Evolutionary conservation across 2,888 invertebrate species (phyloP), one percentile per base, ranked within the genome.

Genomic region (Cryptosula pallasiana): DNA sequence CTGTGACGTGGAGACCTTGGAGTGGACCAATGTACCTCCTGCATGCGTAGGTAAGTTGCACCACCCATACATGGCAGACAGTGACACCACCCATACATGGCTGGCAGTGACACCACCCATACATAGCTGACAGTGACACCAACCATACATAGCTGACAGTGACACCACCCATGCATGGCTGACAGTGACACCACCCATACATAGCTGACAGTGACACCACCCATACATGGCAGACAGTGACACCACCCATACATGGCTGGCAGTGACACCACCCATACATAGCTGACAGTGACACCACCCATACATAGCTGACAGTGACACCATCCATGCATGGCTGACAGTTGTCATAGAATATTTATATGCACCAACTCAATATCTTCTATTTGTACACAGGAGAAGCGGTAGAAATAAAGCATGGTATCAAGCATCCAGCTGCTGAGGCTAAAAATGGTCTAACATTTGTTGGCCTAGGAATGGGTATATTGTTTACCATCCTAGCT

Each of bases 1-100:
- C 13, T 63, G 63, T n/a, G 63, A 63, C n/a, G 32, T 63, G 3
- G 63, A 32, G 2, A 63, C 63, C 9, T 32, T 63, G 13, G 29
- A 29, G 34, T 63, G 63, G 63, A 27, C 5, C 3, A 63, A 32
- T 32, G 32, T 63, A 5, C 63, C 63, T n/a, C 13, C 32, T 9
- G 34, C 13, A 27, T 63, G 63, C 63, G 63, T 63, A 29, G 63
- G 63, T 63, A 63, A 63, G 63, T 32, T 13, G 45, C 45, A 9
- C 45, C 45, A 45, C 9, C 20, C 45, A 13, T 13, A 45, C 45
- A 13, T 20, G 45, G 45, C 45, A 45, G 45, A 20, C 45, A 9
- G 20, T 9, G 20, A 45, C 45, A 9, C 45, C 45, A 45, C 9
- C 20, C 45, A 13, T 13, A 45, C 45, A 13, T 20, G 20, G 45